Evolutionary conservation across 2,888 invertebrate genomes (phyloP), one percentile per base, ranked within the genome.

Genomic region (Axea sp.): DNA sequence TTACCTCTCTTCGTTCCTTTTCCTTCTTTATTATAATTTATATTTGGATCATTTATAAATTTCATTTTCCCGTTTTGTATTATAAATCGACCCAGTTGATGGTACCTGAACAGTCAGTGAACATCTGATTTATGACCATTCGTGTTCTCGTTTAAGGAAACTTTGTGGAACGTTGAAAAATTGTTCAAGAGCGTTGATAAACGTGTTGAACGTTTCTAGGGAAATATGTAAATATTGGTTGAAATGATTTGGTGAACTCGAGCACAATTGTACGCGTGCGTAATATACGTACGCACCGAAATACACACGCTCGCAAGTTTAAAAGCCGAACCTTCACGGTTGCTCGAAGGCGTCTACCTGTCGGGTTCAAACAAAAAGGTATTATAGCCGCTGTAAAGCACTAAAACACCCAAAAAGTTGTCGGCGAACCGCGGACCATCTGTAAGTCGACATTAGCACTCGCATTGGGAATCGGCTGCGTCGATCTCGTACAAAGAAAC

Each of bases 391-490:
- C 64, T 57, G 76, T 73, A 76, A 76, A 73, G 73, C 73, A 76
- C 57, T 76, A 76, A 76, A 76, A 69, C 75, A 73, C 67, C 75
- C 75, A 68, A 69, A 72, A 69, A 73, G 73, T 60, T 62, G 68
- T 39, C 65, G 68, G 43, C 53, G 59, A 62, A 67, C 67, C 67
- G 75, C 67, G 75, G 62, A 53, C 71, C 67, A 72, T 72, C 71
- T 67, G 71, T 71, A 67, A 75, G 62, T 71, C 69, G 76, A 76
- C 73, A 73, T 73, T 76, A 76, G 69, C 79, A 78, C 76, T 78
- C 77, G 80, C 76, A 82, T 81, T 83, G 83, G 83, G 80, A 78
- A 82, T 81, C 78, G 79, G 69, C 80, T 77, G 77, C 80, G 78
- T 75, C 77, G 64, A 67, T 60, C 19, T 9, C 37, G 33, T 57